Conservation (phyloP, 2,888 invertebrate genomes). For the Autographa gamma region DNA sequence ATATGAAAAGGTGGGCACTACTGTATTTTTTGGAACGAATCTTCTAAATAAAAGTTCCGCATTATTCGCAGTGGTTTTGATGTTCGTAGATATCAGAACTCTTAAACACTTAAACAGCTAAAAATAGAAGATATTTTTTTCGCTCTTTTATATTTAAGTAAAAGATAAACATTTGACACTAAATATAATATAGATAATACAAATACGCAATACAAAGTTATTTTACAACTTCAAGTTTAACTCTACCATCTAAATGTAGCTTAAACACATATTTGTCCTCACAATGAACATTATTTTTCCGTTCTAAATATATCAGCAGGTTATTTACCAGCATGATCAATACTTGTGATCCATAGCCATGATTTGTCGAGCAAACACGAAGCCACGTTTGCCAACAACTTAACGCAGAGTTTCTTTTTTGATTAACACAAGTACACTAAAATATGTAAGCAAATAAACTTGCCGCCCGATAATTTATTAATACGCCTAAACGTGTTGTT, state of each 20-base stretch:
- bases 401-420: slow-evolving; percentile 76
- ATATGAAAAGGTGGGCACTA: slow-evolving; percentile 32
- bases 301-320: slow-evolving; percentile 2
- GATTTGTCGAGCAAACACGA: slow-evolving; percentile 52
- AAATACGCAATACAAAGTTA: neutral
- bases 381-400: slow-evolving; percentile 73
- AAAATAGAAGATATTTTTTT: neutral
- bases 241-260: neutral
- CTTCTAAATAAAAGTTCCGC: slow-evolving; percentile 5
- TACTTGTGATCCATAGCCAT: slow-evolving; percentile 41
- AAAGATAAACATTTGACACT: neutral
- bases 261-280: neutral
- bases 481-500: slow-evolving; percentile 72
- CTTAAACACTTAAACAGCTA: neutral
- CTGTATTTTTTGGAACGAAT: slow-evolving; percentile 36
- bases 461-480: slow-evolving; percentile 77
- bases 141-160: neutral
- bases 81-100: neutral
- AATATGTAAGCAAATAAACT: slow-evolving; percentile 72
- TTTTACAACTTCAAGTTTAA: neutral
- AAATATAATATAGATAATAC: neutral
- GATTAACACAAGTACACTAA: slow-evolving; percentile 78
- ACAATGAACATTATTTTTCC: slow-evolving; percentile 2
- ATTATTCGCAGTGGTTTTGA: neutral
- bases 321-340: slow-evolving; percentile 40